phyloP scores from a whole-genome alignment of 2,888 invertebrate species.

The Ornithoptera priamus region DNA sequence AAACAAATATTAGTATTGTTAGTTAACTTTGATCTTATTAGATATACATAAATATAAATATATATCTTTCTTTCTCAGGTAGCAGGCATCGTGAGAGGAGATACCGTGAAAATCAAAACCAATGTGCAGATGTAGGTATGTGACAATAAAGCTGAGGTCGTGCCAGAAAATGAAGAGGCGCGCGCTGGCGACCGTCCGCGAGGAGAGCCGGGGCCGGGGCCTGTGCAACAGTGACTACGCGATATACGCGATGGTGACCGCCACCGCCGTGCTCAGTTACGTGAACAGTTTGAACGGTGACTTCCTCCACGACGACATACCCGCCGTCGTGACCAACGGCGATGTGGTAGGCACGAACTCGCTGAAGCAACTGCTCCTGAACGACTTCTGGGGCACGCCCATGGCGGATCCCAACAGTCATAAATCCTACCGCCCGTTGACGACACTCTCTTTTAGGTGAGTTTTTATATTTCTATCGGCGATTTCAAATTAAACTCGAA shows the following conservation, averaged over 20 bases:
- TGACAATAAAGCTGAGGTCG: slow-evolving; percentile 52
- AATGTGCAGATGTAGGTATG: slow-evolving; percentile 75
- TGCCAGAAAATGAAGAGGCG: slow-evolving; percentile 75
- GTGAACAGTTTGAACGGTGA: slow-evolving; percentile 88
- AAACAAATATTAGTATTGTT: too few relatives aligned
- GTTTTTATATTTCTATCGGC: slow-evolving; percentile 38
- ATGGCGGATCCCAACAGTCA: slow-evolving; percentile 90
- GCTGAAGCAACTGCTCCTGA: slow-evolving; percentile 82
- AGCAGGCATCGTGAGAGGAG: slow-evolving; percentile 7
- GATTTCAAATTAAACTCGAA: too few relatives aligned
- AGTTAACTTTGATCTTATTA: too few relatives aligned
- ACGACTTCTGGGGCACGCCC: slow-evolving; percentile 94
- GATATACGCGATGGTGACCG: slow-evolving; percentile 82
- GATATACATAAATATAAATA: background rate
- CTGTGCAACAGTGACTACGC: slow-evolving; percentile 71
- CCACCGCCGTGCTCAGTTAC: slow-evolving; percentile 86
- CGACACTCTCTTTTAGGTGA: slow-evolving; percentile 92
- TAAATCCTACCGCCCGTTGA: slow-evolving; percentile 92
- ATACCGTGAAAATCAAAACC: slow-evolving; percentile 36
- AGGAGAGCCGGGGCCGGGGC: slow-evolving; percentile 50
- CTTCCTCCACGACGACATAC: slow-evolving; percentile 94
- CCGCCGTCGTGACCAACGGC: slow-evolving; percentile 89
- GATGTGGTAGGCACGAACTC: slow-evolving; percentile 87
- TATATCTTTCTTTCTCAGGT: slow-evolving; percentile 54
- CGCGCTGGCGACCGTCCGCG: slow-evolving; percentile 61